A percentile compares a stretch with the other conserved stretches of the same genome.
phyloP scores from a whole-genome alignment of 2,797 vertebrate species.

The Pyrocephalus nanus region DNA sequence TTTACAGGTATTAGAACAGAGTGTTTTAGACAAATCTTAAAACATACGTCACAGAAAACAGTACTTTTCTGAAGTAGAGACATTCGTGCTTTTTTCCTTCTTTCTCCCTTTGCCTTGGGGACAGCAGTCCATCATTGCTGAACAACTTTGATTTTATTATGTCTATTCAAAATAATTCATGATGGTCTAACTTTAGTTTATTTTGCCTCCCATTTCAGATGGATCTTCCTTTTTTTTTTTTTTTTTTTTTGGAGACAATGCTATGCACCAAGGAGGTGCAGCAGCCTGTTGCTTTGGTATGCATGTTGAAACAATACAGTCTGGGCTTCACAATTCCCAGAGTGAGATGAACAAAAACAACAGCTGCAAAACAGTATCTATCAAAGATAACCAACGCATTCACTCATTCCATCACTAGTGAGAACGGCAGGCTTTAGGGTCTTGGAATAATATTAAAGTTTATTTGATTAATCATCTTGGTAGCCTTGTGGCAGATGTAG shows the following conservation, averaged over 20 bases:
- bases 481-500: not conserved
- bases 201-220: not conserved
- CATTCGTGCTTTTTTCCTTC: not conserved
- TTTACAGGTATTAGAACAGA: not conserved
- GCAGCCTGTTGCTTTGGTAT: not conserved
- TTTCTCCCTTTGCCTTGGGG: not conserved
- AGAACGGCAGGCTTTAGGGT: not conserved
- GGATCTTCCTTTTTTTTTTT: not conserved
- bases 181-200: not conserved
- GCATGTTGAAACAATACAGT: not conserved
- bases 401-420: not conserved
- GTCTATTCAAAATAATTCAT: not conserved
- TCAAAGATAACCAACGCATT: not conserved
- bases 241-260: not conserved
- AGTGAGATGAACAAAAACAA: fast-evolving
- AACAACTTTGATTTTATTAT: not conserved
- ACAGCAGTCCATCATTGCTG: not conserved
- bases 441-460: not conserved
- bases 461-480: not conserved
- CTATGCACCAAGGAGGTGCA: no score
- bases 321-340: not conserved
- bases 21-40: not conserved
- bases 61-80: not conserved
- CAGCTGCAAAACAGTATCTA: not conserved
- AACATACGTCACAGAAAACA: not conserved